phyloP scores from a whole-genome alignment of 2,113 vertebrate genomes.

The Solea senegalensis region DNA sequence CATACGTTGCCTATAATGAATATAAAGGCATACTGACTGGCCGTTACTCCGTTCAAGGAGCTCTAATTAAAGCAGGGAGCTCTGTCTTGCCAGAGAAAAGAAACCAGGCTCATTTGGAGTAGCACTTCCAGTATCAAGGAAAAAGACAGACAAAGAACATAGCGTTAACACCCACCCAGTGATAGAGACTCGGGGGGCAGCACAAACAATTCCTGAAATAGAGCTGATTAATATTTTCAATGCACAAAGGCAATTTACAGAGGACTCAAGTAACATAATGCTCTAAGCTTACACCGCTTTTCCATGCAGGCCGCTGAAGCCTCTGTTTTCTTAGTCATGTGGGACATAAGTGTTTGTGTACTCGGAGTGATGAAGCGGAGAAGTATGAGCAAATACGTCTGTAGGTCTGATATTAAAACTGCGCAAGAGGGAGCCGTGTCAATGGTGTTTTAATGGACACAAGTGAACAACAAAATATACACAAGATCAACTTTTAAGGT shows the following conservation, averaged over 20 bases:
- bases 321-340: slow-evolving; percentile 51
- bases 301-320: slow-evolving; percentile 56
- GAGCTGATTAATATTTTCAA: slow-evolving; percentile 63
- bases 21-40: slow-evolving; percentile 50
- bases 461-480: slow-evolving; percentile 36
- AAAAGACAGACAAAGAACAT: slow-evolving; percentile 68
- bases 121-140: slow-evolving; percentile 46
- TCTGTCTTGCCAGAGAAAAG: slow-evolving; percentile 62
- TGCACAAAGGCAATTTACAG: slow-evolving; percentile 66
- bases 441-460: slow-evolving; percentile 54
- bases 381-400: slow-evolving; percentile 15
- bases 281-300: slow-evolving; percentile 56
- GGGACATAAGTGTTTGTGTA: slow-evolving; percentile 54
- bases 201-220: slow-evolving; percentile 69
- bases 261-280: slow-evolving; percentile 54
- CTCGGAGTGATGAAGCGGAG: slow-evolving; percentile 40
- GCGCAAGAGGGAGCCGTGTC: slow-evolving; percentile 23
- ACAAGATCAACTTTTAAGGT: slow-evolving; percentile 13
- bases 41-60: slow-evolving; percentile 63
- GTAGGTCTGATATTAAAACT: slow-evolving; percentile 36
- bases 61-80: slow-evolving; percentile 71
- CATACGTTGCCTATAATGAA: slow-evolving; percentile 38
- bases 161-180: slow-evolving; percentile 48
- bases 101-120: slow-evolving; percentile 63
- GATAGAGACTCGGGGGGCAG: slow-evolving; percentile 52